A percentile compares a stretch with the other conserved stretches of the same genome.
Conservation (phyloP, 2,113 vertebrate genomes). For the Pycnonotus jocosus region DNA sequence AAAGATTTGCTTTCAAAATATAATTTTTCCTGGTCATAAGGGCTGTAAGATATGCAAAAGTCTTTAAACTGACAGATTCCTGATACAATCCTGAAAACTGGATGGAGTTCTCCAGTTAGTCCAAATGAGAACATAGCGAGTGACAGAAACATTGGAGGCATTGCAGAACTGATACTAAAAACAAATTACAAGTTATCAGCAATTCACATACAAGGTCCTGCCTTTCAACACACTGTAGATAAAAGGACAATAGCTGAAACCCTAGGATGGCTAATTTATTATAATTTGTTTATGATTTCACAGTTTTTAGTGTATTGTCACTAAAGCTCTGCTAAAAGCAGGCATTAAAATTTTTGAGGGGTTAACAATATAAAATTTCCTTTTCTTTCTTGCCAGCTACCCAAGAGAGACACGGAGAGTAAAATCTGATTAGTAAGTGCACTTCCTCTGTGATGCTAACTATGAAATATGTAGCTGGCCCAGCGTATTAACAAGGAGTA, state of each 20-base stretch:
- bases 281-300: background rate
- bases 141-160: background rate
- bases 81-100: background rate
- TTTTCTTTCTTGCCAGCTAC: background rate
- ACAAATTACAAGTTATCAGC: background rate
- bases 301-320: background rate
- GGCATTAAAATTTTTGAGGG: background rate
- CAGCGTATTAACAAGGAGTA: background rate
- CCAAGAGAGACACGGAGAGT: background rate
- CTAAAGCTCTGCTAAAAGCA: background rate
- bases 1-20: background rate
- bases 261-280: background rate
- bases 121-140: background rate
- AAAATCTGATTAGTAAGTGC: conserved; percentile 16
- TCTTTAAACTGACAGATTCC: background rate
- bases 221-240: background rate
- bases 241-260: background rate
- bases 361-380: background rate
- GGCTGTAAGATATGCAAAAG: background rate
- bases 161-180: background rate
- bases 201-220: background rate
- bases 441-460: conserved; percentile 41
- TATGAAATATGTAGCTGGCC: conserved; percentile 46
- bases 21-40: background rate
- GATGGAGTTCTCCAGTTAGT: background rate